Evolutionary conservation across 2,797 vertebrate genomes (phyloP), one percentile per base, ranked within the genome.

Genomic region (Dendrocincla fuliginosa): DNA sequence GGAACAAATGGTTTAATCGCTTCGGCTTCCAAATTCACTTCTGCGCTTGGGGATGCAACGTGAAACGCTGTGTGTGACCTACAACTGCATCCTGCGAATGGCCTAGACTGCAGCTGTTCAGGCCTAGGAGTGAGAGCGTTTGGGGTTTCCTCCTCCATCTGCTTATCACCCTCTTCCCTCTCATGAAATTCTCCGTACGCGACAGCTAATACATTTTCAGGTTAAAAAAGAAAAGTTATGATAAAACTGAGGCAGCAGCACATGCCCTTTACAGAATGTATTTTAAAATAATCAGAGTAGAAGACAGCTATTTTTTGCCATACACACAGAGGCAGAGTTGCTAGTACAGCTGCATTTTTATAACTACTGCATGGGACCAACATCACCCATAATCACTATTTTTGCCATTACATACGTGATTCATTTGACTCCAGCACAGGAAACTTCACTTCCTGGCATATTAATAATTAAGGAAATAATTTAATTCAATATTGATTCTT

Each of bases 401-500:
- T 57, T 49, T 67, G 24, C 67, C 27, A 33, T 52, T 84, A 75
- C n/a, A 33, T 20, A 70, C 28, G 30, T 39, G 37, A 50, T 47
- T 46, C 9, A 12, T 77, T 88, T 80, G 64, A 57, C 71, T 59
- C 84, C 19, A 53, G 56, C 41, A 63, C 80, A 87, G 49, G 47
- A 86, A 85, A 79, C 33, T 32, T 63, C 77, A 49, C 71, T 96
- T 96, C 86, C 92, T 61, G 56, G 17, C 35, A 32, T 83, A 93
- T 87, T 93, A 90, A 93, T 90, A 78, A 89, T 90, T 78, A 60
- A 91, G 63, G 20, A 59, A 3, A 83, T 79, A 89, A 93, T 93
- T 95, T 84, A 87, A 96, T 93, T 87, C 68, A 65, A 30, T 81
- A 90, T 87, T 60, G 88, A 92, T 92, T 76, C 64, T 65, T 78